phyloP scores from a whole-genome alignment of 2,888 invertebrate species.

The Orchestes rusci region DNA sequence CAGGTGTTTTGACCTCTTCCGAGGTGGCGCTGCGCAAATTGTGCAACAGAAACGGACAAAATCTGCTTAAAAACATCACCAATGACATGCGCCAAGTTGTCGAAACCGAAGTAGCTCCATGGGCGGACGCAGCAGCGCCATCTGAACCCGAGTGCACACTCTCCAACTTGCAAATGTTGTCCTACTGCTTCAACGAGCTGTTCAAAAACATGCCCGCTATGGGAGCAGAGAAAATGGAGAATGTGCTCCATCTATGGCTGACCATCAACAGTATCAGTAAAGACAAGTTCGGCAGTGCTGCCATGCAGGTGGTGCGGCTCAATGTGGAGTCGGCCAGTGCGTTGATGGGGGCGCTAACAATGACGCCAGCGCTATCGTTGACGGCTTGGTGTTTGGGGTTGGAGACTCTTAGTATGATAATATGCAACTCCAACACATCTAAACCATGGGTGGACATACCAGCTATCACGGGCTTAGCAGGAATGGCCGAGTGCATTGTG shows the following conservation, averaged over 20 bases:
- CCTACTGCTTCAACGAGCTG: conserved; percentile 60
- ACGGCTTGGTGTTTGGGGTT: conserved; percentile 69
- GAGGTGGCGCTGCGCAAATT: conserved; percentile 65
- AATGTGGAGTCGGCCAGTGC: conserved; percentile 59
- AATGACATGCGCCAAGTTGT: conserved; percentile 30
- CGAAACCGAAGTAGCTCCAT: conserved; percentile 30
- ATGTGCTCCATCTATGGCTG: conserved; percentile 79
- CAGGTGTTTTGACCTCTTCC: conserved; percentile 68
- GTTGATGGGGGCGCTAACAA: conserved; percentile 58
- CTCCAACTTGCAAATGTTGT: conserved; percentile 54
- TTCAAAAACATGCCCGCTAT: conserved; percentile 61
- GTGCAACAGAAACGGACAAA: conserved; percentile 35
- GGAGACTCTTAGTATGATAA: conserved; percentile 5
- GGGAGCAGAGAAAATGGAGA: conserved; percentile 71
- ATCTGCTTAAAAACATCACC: conserved; percentile 37
- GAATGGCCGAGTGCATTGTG: conserved; percentile 57
- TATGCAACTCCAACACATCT: background rate
- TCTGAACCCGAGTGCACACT: conserved; percentile 41
- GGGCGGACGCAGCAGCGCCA: conserved; percentile 40
- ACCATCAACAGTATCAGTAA: conserved; percentile 60
- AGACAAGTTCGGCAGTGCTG: conserved; percentile 51
- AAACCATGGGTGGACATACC: background rate
- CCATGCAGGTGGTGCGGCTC: conserved; percentile 58
- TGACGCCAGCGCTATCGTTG: conserved; percentile 60
- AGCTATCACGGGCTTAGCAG: conserved; percentile 31